phyloP scores from a whole-genome alignment of 2,797 vertebrate species.

The Lithobates sylvaticus region DNA sequence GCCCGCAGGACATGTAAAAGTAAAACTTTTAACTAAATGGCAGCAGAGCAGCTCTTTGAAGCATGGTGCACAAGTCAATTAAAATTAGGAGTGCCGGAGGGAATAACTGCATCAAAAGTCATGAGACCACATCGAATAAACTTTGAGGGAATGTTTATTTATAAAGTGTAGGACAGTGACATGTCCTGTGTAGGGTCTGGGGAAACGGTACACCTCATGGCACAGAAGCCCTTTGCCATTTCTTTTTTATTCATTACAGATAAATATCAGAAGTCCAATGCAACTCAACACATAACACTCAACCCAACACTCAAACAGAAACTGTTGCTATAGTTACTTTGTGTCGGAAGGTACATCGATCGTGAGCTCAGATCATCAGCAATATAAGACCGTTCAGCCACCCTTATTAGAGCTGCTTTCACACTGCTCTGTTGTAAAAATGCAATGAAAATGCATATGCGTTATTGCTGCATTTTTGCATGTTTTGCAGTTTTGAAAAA shows the following conservation, averaged over 20 bases:
- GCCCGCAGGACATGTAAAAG: constrained; percentile 30
- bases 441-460: too few species aligned
- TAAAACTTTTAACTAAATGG: constrained; percentile 39
- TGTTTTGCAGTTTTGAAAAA: too few species aligned
- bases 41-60: constrained; percentile 19
- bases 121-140: not conserved
- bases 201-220: not conserved
- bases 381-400: too few species aligned
- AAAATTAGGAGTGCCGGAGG: not conserved
- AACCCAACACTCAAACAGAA: not conserved
- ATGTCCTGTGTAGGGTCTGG: too few species aligned
- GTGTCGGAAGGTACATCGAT: too few species aligned
- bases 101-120: not conserved
- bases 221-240: not conserved
- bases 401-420: too few species aligned
- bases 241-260: not conserved
- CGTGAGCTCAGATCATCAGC: not conserved
- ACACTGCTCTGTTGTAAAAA: too few species aligned
- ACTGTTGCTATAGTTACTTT: not conserved
- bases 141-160: constrained; percentile 4
- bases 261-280: not conserved
- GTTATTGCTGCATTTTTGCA: too few species aligned
- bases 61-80: constrained; percentile 28
- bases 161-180: not conserved
- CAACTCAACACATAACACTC: not conserved